phyloP scores from a whole-genome alignment of 2,113 vertebrate genomes.

The Antechinus stuartii region DNA sequence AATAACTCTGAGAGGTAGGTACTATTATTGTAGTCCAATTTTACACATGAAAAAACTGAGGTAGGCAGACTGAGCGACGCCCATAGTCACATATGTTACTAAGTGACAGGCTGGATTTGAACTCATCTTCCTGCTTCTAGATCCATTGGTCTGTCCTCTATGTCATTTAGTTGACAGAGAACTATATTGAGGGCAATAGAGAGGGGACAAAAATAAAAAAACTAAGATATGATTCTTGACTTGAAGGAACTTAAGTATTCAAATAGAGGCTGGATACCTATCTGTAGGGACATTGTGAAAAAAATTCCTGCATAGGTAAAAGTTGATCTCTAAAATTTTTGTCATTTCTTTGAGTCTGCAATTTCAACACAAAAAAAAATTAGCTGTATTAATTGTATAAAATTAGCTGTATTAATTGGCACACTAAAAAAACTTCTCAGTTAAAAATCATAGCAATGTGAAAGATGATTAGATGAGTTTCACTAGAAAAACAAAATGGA shows the following conservation, averaged over 20 bases:
- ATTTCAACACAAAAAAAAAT: not conserved
- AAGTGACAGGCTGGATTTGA: not conserved
- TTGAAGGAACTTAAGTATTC: not conserved
- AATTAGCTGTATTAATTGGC: not conserved
- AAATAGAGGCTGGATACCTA: not conserved
- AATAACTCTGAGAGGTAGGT: not conserved
- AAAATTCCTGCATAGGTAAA: not conserved
- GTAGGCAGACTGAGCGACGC: not conserved
- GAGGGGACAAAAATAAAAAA: not conserved
- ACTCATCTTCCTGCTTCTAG: not conserved
- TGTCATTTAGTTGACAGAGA: not conserved
- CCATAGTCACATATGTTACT: not conserved
- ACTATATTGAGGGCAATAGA: not conserved
- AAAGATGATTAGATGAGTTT: not conserved
- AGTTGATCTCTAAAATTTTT: not conserved
- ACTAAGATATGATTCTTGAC: not conserved
- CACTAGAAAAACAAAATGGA: not conserved
- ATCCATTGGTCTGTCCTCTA: not conserved
- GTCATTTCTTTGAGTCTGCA: not conserved
- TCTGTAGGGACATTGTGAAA: not conserved
- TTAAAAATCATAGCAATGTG: not conserved
- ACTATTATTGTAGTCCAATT: not conserved
- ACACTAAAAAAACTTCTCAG: not conserved
- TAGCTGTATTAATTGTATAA: not conserved
- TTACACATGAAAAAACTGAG: not conserved